Evolutionary conservation across 2,888 invertebrate genomes (phyloP).

Genomic region (Mylabris sibirica): DNA sequence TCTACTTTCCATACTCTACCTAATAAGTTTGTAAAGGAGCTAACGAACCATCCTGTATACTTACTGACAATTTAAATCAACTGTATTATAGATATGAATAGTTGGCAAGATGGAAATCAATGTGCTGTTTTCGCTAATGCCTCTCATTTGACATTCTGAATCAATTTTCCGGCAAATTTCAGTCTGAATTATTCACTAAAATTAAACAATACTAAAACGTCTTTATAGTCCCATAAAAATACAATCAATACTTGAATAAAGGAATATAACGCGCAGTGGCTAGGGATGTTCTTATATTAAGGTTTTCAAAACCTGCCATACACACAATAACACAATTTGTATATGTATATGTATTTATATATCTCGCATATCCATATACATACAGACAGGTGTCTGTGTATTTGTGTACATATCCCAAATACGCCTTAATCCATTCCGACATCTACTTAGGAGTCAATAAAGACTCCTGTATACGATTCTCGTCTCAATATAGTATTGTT

Average conservation of each 20-base stretch:
- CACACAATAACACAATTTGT: not conserved
- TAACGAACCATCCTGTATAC: no score
- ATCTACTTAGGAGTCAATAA: constrained; percentile 59
- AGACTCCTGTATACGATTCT: constrained; percentile 48
- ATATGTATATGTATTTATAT: not conserved
- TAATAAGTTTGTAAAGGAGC: no score
- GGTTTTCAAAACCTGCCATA: not conserved
- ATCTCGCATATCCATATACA: not conserved
- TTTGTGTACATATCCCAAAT: constrained; percentile 44
- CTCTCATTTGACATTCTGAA: not conserved
- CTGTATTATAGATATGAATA: no score
- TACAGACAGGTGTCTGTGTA: not conserved
- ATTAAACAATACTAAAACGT: constrained; percentile 51
- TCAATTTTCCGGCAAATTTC: not conserved
- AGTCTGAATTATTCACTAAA: constrained; percentile 38
- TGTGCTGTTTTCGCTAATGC: not conserved
- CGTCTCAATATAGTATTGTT: constrained; percentile 35
- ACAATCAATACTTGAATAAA: constrained; percentile 57
- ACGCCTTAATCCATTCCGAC: constrained; percentile 57
- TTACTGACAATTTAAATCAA: no score
- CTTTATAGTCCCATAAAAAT: constrained; percentile 57
- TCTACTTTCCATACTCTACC: no score
- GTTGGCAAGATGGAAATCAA: not conserved
- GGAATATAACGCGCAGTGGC: constrained; percentile 47
- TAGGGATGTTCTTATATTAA: constrained; percentile 28